These are phyloP conservation scores for Caenorhabditis sulstoni DNA, from an alignment of 2,888 invertebrate species.

Conservation along the genomic window DNA sequence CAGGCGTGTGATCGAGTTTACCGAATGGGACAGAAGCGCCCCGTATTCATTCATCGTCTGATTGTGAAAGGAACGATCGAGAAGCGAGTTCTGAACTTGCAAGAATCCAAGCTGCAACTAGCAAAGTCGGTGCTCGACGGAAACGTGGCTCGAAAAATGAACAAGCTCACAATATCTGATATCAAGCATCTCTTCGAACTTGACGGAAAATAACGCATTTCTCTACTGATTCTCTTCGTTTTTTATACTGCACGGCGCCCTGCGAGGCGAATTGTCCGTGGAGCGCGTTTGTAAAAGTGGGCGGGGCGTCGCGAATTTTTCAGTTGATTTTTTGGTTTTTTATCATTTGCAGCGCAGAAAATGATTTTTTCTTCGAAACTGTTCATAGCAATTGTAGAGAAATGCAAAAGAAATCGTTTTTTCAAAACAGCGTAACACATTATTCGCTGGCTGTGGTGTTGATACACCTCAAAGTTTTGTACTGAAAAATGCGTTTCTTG, in stretches of 20 bases:
- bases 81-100: slow-evolving; percentile 88
- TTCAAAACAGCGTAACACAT: too few species aligned
- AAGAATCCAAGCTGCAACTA: slow-evolving; percentile 88
- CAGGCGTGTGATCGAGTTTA: slow-evolving; percentile 96
- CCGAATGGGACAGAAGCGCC: slow-evolving; percentile 90
- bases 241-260: neutral
- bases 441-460: too few species aligned
- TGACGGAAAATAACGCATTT: slow-evolving; percentile 22
- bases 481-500: too few species aligned
- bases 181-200: slow-evolving; percentile 73
- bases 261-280: too few species aligned
- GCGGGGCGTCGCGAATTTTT: too few species aligned
- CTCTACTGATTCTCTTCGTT: neutral
- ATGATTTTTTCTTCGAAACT: too few species aligned
- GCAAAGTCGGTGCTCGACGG: slow-evolving; percentile 83
- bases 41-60: slow-evolving; percentile 90
- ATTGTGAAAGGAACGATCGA: slow-evolving; percentile 91
- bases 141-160: slow-evolving; percentile 70
- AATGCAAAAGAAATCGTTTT: too few species aligned
- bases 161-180: slow-evolving; percentile 75
- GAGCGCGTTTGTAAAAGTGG: too few species aligned
- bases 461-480: too few species aligned
- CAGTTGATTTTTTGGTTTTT: too few species aligned
- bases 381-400: too few species aligned
- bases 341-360: too few species aligned